A percentile compares a stretch with the other conserved stretches of the same genome.
phyloP scores from a whole-genome alignment of 2,113 vertebrate species.

The Embiotoca jacksoni region DNA sequence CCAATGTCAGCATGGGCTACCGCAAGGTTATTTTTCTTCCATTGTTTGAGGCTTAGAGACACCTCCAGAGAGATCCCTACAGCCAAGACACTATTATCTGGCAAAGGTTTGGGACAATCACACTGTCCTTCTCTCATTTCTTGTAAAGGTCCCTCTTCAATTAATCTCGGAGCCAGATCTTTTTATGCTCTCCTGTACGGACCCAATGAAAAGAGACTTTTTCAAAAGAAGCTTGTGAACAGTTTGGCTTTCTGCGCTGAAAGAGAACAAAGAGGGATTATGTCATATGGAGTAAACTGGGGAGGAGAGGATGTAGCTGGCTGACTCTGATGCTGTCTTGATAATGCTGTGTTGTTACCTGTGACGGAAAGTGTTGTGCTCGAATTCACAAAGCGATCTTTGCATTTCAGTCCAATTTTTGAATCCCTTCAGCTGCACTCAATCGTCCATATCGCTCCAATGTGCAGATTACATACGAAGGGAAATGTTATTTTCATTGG shows the following conservation, averaged over 20 bases:
- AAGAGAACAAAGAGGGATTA: constrained; percentile 71
- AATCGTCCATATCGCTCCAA: background rate
- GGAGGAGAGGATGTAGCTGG: constrained; percentile 41
- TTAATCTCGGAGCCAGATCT: constrained; percentile 80
- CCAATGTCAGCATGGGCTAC: constrained; percentile 60
- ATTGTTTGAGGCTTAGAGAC: constrained; percentile 81
- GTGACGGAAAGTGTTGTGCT: constrained; percentile 15
- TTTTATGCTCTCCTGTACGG: constrained; percentile 71
- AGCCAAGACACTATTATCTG: constrained; percentile 80
- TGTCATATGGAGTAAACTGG: constrained; percentile 56
- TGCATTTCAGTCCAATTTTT: constrained; percentile 24
- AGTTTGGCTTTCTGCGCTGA: constrained; percentile 60
- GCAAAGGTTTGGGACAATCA: constrained; percentile 72
- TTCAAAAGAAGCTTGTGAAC: constrained; percentile 56
- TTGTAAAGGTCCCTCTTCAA: constrained; percentile 78
- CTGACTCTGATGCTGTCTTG: constrained; percentile 55
- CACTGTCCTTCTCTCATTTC: constrained; percentile 67
- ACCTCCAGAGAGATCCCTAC: constrained; percentile 71
- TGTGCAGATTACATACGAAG: background rate
- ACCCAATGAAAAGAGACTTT: constrained; percentile 63
- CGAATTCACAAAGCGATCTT: constrained; percentile 9
- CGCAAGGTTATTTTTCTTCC: constrained; percentile 73
- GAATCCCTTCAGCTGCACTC: background rate
- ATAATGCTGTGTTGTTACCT: constrained; percentile 51
- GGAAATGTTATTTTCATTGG: background rate